A percentile compares a stretch with the other conserved stretches of the same genome.
These are phyloP conservation scores for Zoanthus gigantus DNA, from an alignment of 92 coral and sea anemone species.

Conservation along the genomic window DNA sequence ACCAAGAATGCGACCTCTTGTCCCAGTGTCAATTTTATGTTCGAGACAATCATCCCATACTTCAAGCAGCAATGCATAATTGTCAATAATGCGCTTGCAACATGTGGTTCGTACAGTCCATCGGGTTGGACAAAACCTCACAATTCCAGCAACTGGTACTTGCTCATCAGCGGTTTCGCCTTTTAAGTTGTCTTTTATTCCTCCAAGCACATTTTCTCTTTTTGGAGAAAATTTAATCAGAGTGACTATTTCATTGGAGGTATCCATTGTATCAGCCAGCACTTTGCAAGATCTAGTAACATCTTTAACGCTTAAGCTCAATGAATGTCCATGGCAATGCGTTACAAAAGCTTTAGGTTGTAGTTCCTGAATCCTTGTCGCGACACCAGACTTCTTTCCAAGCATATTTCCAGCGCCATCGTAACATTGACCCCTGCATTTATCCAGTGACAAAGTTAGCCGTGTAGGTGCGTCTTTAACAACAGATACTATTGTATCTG, in stretches of 20 bases:
- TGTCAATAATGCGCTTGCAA: neutral
- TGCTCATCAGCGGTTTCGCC: neutral
- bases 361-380: too few species aligned
- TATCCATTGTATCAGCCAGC: neutral
- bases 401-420: neutral
- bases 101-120: neutral
- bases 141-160: neutral
- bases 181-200: neutral
- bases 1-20: too few species aligned
- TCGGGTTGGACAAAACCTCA: neutral
- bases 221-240: neutral
- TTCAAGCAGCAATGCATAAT: neutral
- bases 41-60: neutral
- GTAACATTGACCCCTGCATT: neutral
- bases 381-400: neutral
- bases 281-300: neutral
- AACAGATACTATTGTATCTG: neutral
- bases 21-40: neutral
- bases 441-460: too few species aligned
- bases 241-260: neutral
- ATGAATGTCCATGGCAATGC: neutral
- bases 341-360: neutral
- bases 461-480: neutral
- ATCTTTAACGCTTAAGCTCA: neutral
- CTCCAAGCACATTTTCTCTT: neutral